Base-by-base conservation (phyloP, 2,888 invertebrate species). In the Altica lythri region DNA sequence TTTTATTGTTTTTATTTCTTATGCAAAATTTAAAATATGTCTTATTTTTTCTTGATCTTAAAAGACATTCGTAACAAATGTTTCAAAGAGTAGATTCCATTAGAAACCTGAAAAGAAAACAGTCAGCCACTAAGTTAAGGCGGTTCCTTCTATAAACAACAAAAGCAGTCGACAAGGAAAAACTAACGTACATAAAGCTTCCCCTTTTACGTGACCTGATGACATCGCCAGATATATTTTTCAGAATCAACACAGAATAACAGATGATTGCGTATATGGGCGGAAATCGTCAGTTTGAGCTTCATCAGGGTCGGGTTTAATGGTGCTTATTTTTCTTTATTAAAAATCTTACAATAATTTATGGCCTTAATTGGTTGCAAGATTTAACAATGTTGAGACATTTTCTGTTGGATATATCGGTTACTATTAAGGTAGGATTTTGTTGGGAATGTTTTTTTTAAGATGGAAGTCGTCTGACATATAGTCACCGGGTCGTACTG, bases 211-310 rank as follows among this genome's bases (percentile, higher is more conserved):
- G 49, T 55, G 43, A 34, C 27, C 57, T 37, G 43, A 53, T 54
- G 54, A 45, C 44, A 51, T 40, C 22, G 19, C 51, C 40, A 54
- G 50, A 48, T 55, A 48, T 37, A 51, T 55, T 48, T 55, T 55
- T 51, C 38, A 17, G 38, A 44, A 58, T 42, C 57, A 44, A 45
- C 37, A 30, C 34, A n/a, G 40, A 44, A 54, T 51, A 58, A 47
- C 55, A 47, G 55, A 55, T 58, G 57, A 54, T 52, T 54, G 54
- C 40, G 13, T 55, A 61, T 64, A 63, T 62, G 63, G n/a, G n/a
- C n/a, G 63, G 62, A 64, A 59, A 62, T 60, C 58, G 64, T 62
- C 49, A 42, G 25, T 22, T 1, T 38, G 17, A 16, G 13, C 13
- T 5, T 14, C 12, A 5, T 8, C 46, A 46, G 46, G 27, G 22